These are phyloP conservation scores for Speoplatyrhinus poulsoni DNA, from an alignment of 2,113 vertebrate genomes.

Conservation along the genomic window DNA sequence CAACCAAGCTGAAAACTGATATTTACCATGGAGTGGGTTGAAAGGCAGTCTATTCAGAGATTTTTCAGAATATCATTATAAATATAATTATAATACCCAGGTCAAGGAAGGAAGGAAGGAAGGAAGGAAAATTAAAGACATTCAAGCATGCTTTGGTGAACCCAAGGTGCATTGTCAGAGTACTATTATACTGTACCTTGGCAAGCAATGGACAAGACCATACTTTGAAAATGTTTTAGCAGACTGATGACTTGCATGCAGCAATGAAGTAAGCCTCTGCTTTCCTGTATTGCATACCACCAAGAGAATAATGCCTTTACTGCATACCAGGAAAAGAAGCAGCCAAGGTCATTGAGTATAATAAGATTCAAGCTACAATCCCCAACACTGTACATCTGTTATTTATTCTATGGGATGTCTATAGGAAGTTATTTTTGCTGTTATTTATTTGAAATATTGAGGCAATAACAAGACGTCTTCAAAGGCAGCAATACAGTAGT, in stretches of 20 bases:
- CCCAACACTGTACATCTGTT: constrained; percentile 55
- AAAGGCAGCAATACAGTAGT: constrained; percentile 1
- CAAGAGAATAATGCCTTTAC: constrained; percentile 45
- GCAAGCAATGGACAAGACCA: constrained; percentile 9
- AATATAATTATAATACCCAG: neutral
- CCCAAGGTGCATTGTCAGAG: neutral
- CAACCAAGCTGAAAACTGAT: constrained; percentile 5
- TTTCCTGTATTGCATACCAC: constrained; percentile 35
- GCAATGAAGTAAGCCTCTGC: constrained; percentile 44
- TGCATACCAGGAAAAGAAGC: constrained; percentile 49
- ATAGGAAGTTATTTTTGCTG: constrained; percentile 8
- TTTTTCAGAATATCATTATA: neutral
- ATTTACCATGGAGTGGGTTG: neutral
- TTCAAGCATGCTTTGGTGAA: neutral
- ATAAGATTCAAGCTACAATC: constrained; percentile 58
- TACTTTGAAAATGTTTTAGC: constrained; percentile 48
- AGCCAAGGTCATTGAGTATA: constrained; percentile 58
- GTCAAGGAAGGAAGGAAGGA: no score
- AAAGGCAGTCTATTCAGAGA: neutral
- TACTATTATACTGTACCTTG: no score
- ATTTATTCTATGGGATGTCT: constrained; percentile 47
- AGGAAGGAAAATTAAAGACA: no score
- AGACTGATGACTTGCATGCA: constrained; percentile 46
- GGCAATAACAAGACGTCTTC: constrained; percentile 15
- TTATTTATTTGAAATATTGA: constrained; percentile 40